Percentiles rank a stretch among this genome's conserved stretches.
Conservation (phyloP, 2,888 invertebrate genomes). For the Theristus sp. region DNA sequence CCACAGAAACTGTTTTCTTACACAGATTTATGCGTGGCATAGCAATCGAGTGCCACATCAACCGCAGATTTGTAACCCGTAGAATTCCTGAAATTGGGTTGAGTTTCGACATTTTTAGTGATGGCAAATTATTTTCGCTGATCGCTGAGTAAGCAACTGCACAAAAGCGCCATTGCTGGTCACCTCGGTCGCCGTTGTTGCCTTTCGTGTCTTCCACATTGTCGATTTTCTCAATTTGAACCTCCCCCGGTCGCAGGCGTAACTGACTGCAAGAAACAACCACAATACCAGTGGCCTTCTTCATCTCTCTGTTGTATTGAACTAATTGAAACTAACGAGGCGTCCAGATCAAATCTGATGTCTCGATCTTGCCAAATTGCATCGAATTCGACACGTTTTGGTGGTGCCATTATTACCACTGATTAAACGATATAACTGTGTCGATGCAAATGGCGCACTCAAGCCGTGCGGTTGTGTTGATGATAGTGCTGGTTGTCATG, state of each 20-base stretch:
- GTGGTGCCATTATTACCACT: too few species aligned
- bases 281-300: too few species aligned
- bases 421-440: too few species aligned
- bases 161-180: too few species aligned
- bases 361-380: constrained; percentile 72
- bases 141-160: constrained; percentile 1
- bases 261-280: constrained; percentile 59
- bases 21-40: constrained; percentile 77
- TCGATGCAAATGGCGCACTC: too few species aligned
- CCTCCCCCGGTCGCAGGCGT: constrained; percentile 58
- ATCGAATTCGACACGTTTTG: constrained; percentile 16
- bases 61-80: constrained; percentile 67
- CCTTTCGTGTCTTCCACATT: constrained; percentile 94
- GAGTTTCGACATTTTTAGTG: too few species aligned
- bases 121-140: background rate
- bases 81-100: constrained; percentile 39
- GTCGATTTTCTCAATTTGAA: constrained; percentile 67
- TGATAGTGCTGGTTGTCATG: too few species aligned
- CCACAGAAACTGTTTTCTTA: too few species aligned
- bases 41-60: constrained; percentile 80
- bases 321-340: too few species aligned
- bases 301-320: too few species aligned
- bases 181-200: constrained; percentile 74
- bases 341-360: constrained; percentile 72
- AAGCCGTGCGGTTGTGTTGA: too few species aligned